Conservation (phyloP, 2,888 invertebrate species). For the Drosophila tanythrix region DNA sequence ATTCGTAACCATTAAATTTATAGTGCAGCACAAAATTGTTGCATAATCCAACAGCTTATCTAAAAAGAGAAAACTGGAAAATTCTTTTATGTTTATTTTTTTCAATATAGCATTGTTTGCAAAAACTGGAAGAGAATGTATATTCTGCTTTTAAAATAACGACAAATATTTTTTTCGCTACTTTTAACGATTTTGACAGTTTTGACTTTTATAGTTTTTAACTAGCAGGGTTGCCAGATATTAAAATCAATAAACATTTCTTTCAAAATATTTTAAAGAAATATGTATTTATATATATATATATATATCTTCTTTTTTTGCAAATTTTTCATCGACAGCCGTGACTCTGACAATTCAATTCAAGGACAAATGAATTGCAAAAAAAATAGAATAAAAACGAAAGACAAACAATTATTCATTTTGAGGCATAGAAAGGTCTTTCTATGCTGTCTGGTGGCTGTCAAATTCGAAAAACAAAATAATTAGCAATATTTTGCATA, state of each 20-base stretch:
- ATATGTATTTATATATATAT: not conserved
- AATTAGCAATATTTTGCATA: slow-evolving; percentile 54
- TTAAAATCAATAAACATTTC: not conserved
- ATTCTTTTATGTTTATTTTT: not conserved
- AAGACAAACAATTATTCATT: slow-evolving; percentile 50
- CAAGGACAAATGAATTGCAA: slow-evolving; percentile 69
- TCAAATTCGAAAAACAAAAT: slow-evolving; percentile 46
- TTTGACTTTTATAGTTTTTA: not conserved
- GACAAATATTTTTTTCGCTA: not conserved
- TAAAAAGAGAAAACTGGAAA: not conserved
- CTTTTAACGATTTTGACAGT: not conserved
- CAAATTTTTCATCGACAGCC: slow-evolving; percentile 59
- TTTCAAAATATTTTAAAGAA: slow-evolving; percentile 4
- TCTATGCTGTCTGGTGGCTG: slow-evolving; percentile 50
- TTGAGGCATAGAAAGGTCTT: slow-evolving; percentile 52
- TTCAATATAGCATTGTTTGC: not conserved
- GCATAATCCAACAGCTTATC: not conserved
- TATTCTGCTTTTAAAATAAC: not conserved
- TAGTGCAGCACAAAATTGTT: not conserved
- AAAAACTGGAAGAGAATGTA: not conserved
- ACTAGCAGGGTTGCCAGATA: not conserved
- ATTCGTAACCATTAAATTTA: not conserved
- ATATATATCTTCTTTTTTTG: slow-evolving; percentile 13
- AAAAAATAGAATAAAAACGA: slow-evolving; percentile 39
- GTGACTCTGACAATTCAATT: slow-evolving; percentile 77